Percentiles rank a stretch among this genome's conserved stretches.
phyloP scores from a whole-genome alignment of 2,888 invertebrate species.

The Phytoseiulus persimilis region DNA sequence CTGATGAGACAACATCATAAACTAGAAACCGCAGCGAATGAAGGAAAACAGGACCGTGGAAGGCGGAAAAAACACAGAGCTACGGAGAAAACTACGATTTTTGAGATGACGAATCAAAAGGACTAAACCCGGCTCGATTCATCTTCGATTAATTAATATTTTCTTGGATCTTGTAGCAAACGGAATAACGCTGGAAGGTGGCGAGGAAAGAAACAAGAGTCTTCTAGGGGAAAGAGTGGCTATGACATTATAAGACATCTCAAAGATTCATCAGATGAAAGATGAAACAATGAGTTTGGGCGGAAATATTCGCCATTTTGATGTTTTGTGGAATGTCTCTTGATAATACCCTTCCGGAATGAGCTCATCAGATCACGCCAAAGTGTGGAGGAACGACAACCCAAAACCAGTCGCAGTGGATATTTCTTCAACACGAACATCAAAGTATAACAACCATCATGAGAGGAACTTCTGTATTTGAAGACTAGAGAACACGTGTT shows the following conservation, averaged over 20 bases:
- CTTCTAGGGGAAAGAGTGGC: neutral
- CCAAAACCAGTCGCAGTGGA: neutral
- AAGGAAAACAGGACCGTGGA: neutral
- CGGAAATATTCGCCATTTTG: neutral
- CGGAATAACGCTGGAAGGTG: neutral
- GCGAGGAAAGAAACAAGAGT: neutral
- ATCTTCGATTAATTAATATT: constrained; percentile 35
- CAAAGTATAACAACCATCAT: neutral
- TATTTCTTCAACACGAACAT: neutral
- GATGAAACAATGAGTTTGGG: neutral
- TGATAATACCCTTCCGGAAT: neutral
- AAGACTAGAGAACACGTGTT: neutral
- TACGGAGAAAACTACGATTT: neutral
- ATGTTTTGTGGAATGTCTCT: neutral
- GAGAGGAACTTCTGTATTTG: constrained; percentile 11
- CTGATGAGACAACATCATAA: neutral
- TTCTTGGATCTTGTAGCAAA: constrained; percentile 31
- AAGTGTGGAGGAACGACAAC: neutral
- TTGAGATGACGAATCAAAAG: neutral
- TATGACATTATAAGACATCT: neutral
- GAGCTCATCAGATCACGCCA: neutral
- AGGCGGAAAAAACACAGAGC: neutral
- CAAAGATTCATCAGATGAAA: neutral
- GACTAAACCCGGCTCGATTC: neutral
- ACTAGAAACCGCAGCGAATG: neutral